phyloP scores from a whole-genome alignment of 2,888 invertebrate species.

The Molanna angustata region DNA sequence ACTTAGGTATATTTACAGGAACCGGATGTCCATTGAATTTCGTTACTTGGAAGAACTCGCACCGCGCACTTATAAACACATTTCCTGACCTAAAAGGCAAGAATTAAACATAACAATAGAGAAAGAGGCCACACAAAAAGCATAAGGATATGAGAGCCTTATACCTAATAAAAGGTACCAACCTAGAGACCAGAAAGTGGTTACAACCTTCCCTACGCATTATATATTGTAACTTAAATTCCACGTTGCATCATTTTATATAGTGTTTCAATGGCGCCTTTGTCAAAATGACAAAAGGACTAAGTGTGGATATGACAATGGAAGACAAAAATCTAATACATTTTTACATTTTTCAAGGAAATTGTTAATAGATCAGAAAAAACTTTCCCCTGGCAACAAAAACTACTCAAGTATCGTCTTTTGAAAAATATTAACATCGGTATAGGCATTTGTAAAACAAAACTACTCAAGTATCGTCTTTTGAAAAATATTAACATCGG shows the following conservation, averaged over 20 bases:
- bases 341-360: no score
- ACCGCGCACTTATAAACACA: slow-evolving; percentile 22
- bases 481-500: no score
- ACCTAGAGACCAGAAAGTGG: no score
- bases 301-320: background rate
- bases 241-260: slow-evolving; percentile 18
- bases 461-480: no score
- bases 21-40: slow-evolving; percentile 22
- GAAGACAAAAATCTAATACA: background rate
- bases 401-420: no score
- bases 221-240: slow-evolving; percentile 19
- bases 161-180: no score
- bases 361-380: no score
- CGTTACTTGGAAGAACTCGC: slow-evolving; percentile 11
- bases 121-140: slow-evolving; percentile 15
- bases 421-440: no score
- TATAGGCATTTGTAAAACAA: no score
- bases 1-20: slow-evolving; percentile 11
- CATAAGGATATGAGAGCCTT: slow-evolving; percentile 23
- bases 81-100: slow-evolving; percentile 20
- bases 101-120: slow-evolving; percentile 21
- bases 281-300: background rate
- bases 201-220: background rate
- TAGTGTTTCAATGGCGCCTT: slow-evolving; percentile 14
- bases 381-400: no score